Evolutionary conservation across 2,113 vertebrate species (phyloP), one percentile per base, ranked within the genome.

Genomic region (Hystrix cristata): DNA sequence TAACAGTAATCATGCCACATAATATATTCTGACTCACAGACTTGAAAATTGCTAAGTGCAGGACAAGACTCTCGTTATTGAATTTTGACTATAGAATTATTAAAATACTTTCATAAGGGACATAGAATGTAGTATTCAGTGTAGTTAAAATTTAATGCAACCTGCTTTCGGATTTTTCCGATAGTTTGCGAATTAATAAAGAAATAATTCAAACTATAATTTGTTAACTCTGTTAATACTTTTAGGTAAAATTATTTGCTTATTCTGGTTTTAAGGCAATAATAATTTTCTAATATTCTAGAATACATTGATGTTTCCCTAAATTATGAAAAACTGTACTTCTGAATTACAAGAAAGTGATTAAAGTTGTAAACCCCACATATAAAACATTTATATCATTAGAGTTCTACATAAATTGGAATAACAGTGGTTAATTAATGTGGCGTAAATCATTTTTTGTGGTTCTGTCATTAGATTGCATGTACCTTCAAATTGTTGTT

Each of bases 31-130:
- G 71, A 96, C 51, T 91, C 92, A 97, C 16, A 93, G 23, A 59
- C 55, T 93, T 96, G 78, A 97, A 96, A 91, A 91, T 55, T 97
- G 76, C 67, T 82, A 97, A 97, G 57, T 89, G 14, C 2, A 93
- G 31, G 18, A 19, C 74, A 95, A 96, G 25, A 64, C 59, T 83
- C n/a, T 91, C 60, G 72, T 95, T 96, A 94, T 83, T 91, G 57
- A 94, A 86, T 89, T 94, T 82, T 83, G 7, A 95, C 59, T 95
- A 10, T 83, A 62, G 53, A 88, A 14, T 29, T 94, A 38, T 82
- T 80, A 76, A 94, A 90, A 76, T 92, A 19, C 2, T 27, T 87
- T 94, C 64, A 80, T 94, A 91, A 94, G 10, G 23, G 57, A 91
- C 86, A 91, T 83, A 0, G 10, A 74, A 43, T 90, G 6, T 43